phyloP scores from a whole-genome alignment of 2,888 invertebrate genomes.

The Parnassius apollo region DNA sequence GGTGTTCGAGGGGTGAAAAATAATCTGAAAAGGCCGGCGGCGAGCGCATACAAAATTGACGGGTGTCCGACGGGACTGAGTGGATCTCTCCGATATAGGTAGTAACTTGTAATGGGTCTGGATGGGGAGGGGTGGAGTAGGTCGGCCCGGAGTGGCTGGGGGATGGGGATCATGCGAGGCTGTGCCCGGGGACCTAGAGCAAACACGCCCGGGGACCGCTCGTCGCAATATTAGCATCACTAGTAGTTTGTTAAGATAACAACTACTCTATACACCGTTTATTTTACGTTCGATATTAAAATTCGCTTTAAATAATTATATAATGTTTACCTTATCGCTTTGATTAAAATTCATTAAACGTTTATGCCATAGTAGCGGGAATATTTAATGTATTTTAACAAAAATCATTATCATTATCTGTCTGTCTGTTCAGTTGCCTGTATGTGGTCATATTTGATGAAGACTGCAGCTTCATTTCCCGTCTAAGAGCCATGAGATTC shows the following conservation, averaged over 20 bases:
- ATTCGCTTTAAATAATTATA: slow-evolving; percentile 11
- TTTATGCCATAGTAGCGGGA: too few relatives aligned
- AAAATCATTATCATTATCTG: too few relatives aligned
- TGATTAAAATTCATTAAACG: too few relatives aligned
- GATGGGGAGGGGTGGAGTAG: slow-evolving; percentile 39
- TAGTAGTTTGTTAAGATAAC: slow-evolving; percentile 38
- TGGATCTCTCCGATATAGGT: slow-evolving; percentile 60
- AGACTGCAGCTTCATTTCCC: too few relatives aligned
- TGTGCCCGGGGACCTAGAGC: slow-evolving; percentile 41
- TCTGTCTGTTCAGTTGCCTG: too few relatives aligned
- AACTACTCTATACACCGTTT: slow-evolving; percentile 17
- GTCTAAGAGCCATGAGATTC: too few relatives aligned
- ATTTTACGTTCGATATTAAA: slow-evolving; percentile 14
- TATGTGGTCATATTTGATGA: too few relatives aligned
- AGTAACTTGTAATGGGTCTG: slow-evolving; percentile 68
- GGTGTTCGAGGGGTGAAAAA: slow-evolving; percentile 41
- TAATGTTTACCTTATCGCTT: slow-evolving; percentile 1
- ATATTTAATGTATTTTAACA: too few relatives aligned
- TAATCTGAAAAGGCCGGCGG: slow-evolving; percentile 51
- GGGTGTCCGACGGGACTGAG: slow-evolving; percentile 72
- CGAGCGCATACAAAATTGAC: slow-evolving; percentile 59
- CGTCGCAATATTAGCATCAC: slow-evolving; percentile 49
- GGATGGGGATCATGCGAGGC: slow-evolving; percentile 45
- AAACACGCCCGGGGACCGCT: slow-evolving; percentile 59
- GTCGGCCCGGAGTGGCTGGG: slow-evolving; percentile 41